Conservation (phyloP, 2,113 vertebrate genomes). For the Cranoglanis bouderius region DNA sequence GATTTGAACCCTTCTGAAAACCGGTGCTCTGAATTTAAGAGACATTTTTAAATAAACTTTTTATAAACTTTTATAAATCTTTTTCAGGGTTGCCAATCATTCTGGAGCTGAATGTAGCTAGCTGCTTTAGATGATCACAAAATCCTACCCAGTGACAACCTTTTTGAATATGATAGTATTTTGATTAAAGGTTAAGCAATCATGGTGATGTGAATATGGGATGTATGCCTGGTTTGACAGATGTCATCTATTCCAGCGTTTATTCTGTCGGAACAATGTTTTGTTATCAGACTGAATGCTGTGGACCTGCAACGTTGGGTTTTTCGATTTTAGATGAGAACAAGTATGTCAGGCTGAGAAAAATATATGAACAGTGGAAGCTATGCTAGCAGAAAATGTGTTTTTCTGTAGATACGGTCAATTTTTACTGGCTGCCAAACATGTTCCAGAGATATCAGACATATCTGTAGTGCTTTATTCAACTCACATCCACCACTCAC, state of each 20-base stretch:
- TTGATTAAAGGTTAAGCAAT: constrained; percentile 21
- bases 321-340: constrained; percentile 47
- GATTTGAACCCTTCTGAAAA: background rate
- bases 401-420: constrained; percentile 46
- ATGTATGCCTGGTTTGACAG: constrained; percentile 29
- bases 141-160: background rate
- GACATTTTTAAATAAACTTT: background rate
- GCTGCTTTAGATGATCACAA: background rate
- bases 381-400: constrained; percentile 56
- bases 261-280: constrained; percentile 52
- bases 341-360: constrained; percentile 39
- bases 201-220: background rate
- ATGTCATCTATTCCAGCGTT: constrained; percentile 53
- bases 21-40: background rate
- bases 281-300: constrained; percentile 53
- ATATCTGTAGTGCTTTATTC: background rate
- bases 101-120: background rate
- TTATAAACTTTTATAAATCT: too few species aligned
- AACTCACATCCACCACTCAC: background rate
- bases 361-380: constrained; percentile 46
- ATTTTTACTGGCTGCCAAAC: constrained; percentile 46
- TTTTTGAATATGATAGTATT: background rate
- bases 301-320: constrained; percentile 38
- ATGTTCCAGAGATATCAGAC: constrained; percentile 10
- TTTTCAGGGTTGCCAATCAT: background rate